Evolutionary conservation across 2,113 vertebrate species (phyloP).

Genomic region (Syngnathus scovelli): DNA sequence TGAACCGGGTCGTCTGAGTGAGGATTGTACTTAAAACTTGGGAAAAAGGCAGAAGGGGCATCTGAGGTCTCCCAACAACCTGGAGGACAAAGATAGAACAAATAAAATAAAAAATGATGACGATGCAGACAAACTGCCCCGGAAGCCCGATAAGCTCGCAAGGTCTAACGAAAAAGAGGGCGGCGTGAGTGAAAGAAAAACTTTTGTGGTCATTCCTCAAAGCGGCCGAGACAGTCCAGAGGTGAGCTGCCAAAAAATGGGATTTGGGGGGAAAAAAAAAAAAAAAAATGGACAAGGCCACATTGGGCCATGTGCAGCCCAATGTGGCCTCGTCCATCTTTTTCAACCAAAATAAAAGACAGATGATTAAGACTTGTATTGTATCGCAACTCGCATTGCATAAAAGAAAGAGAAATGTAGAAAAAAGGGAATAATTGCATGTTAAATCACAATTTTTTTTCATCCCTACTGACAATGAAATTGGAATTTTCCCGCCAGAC

Average conservation of each 20-base stretch:
- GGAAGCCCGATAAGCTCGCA: not conserved
- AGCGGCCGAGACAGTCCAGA: conserved; percentile 30
- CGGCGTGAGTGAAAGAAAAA: conserved; percentile 5
- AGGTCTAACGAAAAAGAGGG: conserved; percentile 2
- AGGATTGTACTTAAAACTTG: not conserved
- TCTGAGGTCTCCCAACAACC: conserved; percentile 39
- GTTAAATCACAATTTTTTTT: no score
- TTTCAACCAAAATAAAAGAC: no score
- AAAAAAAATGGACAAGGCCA: not conserved
- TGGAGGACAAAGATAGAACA: conserved; percentile 29
- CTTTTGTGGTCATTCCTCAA: conserved; percentile 26
- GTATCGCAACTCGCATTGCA: no score
- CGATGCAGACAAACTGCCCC: conserved; percentile 14
- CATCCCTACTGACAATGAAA: no score
- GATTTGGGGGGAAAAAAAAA: conserved; percentile 6
- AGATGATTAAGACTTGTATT: no score
- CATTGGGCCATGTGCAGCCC: not conserved
- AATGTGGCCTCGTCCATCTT: no score
- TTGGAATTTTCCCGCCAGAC: no score
- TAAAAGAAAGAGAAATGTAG: no score
- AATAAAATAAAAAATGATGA: conserved; percentile 11
- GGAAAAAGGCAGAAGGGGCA: conserved; percentile 22
- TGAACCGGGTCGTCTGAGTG: not conserved
- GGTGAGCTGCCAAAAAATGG: conserved; percentile 32
- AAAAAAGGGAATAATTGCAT: no score